Percentiles rank a stretch among this genome's conserved stretches.
Conservation (phyloP, 92 coral and sea anemone genomes). For the Epizoanthus ramosus region DNA sequence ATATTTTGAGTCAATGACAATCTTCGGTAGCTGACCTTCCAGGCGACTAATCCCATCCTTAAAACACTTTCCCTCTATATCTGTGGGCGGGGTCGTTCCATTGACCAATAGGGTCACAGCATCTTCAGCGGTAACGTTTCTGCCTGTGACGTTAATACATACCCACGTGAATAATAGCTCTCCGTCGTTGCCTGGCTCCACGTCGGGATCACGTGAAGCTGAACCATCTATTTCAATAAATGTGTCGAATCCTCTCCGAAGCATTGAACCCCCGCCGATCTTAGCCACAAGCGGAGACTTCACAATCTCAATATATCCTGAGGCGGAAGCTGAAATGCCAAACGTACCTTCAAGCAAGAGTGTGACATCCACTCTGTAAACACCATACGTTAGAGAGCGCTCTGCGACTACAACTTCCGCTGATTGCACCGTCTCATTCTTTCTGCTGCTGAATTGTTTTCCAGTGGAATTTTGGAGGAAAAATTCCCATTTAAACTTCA, state of each 20-base stretch:
- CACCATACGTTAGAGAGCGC: conserved; percentile 4
- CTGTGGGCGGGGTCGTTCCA: conserved; percentile 8
- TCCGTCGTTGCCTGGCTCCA: conserved; percentile 21
- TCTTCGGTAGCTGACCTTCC: conserved; percentile 22
- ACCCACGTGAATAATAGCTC: conserved; percentile 15
- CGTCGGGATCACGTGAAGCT: conserved; percentile 71
- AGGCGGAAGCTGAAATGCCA: conserved; percentile 18
- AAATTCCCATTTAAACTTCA: conserved; percentile 20
- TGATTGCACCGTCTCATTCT: conserved; percentile 1
- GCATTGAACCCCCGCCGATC: conserved; percentile 56
- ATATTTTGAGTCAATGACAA: conserved; percentile 29
- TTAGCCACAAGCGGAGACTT: conserved; percentile 59
- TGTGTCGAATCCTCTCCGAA: conserved; percentile 47
- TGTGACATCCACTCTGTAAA: neutral
- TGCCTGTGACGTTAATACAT: conserved; percentile 20
- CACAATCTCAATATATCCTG: conserved; percentile 41
- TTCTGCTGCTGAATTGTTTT: neutral
- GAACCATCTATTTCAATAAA: conserved; percentile 63
- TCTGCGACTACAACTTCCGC: conserved; percentile 2
- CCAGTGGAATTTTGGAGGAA: neutral
- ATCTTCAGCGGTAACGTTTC: conserved; percentile 3
- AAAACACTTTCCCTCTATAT: conserved; percentile 27
- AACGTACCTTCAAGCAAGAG: neutral
- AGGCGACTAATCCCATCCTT: conserved; percentile 1
- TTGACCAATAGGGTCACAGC: conserved; percentile 1